phyloP scores from a whole-genome alignment of 2,797 vertebrate species.

The Synaphobranchus kaupii region DNA sequence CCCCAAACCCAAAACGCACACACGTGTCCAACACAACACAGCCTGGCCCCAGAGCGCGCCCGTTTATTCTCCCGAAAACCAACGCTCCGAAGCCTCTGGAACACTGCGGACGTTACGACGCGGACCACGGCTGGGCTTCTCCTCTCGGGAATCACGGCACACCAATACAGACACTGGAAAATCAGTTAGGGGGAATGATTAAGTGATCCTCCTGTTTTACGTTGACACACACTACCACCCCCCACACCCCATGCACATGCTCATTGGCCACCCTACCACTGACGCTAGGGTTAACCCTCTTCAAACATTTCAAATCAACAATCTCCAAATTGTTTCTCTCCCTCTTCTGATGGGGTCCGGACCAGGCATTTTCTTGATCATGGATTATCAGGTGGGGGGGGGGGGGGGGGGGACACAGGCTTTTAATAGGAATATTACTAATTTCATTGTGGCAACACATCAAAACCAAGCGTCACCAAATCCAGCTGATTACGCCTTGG shows the following conservation, averaged over 20 bases:
- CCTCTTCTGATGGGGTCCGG: not conserved
- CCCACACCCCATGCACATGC: not conserved
- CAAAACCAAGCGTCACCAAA: not conserved
- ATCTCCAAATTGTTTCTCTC: not conserved
- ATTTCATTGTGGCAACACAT: conserved; percentile 9
- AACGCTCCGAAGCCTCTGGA: not conserved
- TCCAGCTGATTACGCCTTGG: not conserved
- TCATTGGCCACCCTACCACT: not conserved
- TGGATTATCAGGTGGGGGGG: not conserved
- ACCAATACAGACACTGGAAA: not conserved
- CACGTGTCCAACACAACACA: not conserved
- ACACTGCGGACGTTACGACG: not conserved
- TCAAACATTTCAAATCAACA: not conserved
- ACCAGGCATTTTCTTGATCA: conserved; percentile 16
- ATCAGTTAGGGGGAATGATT: not conserved
- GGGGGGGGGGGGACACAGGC: not conserved
- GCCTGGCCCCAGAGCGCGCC: not conserved
- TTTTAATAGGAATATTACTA: conserved; percentile 12
- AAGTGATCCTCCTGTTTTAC: not conserved
- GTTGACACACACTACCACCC: not conserved
- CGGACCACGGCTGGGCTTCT: not conserved
- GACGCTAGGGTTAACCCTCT: not conserved
- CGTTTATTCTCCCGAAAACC: not conserved
- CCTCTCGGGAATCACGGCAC: not conserved
- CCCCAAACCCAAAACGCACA: conserved; percentile 11